Percentiles rank a stretch among this genome's conserved stretches.
Evolutionary conservation across 2,888 invertebrate genomes (phyloP).

Genomic region (Epinotia brunnichana): DNA sequence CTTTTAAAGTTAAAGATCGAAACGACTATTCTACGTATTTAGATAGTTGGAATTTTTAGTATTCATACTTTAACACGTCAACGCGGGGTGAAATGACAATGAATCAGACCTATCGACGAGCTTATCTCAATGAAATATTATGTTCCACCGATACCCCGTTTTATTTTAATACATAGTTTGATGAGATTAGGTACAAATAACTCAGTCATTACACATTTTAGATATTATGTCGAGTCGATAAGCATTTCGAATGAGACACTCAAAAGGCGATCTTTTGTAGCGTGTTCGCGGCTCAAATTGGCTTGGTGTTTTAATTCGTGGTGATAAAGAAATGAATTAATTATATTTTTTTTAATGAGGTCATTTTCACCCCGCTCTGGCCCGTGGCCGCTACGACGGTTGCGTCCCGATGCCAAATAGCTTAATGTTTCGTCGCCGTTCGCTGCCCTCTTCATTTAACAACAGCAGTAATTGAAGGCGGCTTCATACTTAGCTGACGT

Average conservation of each 20-base stretch:
- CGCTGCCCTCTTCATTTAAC: conserved; percentile 22
- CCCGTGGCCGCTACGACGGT: background rate
- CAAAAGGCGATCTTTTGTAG: background rate
- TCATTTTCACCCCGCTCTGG: conserved; percentile 9
- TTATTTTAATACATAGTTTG: background rate
- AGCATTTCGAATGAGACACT: background rate
- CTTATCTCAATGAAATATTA: conserved; percentile 19
- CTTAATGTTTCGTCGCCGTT: conserved; percentile 28
- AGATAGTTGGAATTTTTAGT: conserved; percentile 40
- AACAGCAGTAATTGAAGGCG: conserved; percentile 5
- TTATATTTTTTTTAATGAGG: background rate
- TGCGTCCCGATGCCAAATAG: conserved; percentile 62
- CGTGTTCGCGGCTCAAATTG: background rate
- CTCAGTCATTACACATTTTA: background rate
- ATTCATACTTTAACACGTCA: conserved; percentile 12
- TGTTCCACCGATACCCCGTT: conserved; percentile 24
- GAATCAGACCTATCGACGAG: conserved; percentile 21
- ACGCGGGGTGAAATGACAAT: conserved; percentile 31
- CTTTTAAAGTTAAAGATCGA: conserved; percentile 47
- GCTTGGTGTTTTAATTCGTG: background rate
- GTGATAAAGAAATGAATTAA: background rate
- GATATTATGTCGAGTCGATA: background rate
- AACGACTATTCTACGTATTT: conserved; percentile 36
- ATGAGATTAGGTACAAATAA: background rate
- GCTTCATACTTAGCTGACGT: too few species aligned